phyloP scores from a whole-genome alignment of 2,113 vertebrate genomes.

The Capreolus pygargus region DNA sequence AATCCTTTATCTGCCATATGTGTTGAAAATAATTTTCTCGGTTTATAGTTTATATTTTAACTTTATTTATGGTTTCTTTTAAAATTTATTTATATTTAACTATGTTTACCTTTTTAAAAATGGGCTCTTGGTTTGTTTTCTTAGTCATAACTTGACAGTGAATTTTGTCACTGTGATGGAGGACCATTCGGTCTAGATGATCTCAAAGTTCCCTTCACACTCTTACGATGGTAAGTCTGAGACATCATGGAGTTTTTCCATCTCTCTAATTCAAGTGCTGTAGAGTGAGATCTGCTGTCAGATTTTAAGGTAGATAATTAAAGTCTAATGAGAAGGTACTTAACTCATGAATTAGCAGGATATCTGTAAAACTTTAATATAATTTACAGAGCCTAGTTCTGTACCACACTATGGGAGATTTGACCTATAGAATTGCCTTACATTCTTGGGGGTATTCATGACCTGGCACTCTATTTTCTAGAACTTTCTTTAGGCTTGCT shows the following conservation, averaged over 20 bases:
- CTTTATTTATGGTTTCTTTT: constrained; percentile 45
- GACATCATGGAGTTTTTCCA: neutral
- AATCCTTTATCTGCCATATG: constrained; percentile 38
- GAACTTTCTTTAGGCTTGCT: neutral
- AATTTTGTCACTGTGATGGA: neutral
- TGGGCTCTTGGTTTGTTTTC: neutral
- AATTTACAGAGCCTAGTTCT: neutral
- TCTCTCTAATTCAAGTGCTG: neutral
- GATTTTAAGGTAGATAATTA: neutral
- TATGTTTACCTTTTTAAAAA: constrained; percentile 12
- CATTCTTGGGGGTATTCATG: neutral
- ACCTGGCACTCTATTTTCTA: neutral
- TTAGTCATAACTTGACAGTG: constrained; percentile 3
- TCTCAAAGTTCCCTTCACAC: neutral
- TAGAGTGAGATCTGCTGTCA: neutral
- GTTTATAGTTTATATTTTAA: constrained; percentile 19
- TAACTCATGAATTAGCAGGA: neutral
- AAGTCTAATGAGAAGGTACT: neutral
- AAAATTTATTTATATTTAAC: constrained; percentile 36
- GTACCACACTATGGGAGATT: neutral
- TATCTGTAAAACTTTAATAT: neutral
- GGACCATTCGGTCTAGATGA: neutral
- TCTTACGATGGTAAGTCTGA: neutral
- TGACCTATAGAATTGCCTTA: neutral
- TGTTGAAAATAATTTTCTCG: constrained; percentile 57